Percentiles rank a stretch among this genome's conserved stretches.
phyloP scores from a whole-genome alignment of 2,113 vertebrate species.

The Anarrhichthys ocellatus region DNA sequence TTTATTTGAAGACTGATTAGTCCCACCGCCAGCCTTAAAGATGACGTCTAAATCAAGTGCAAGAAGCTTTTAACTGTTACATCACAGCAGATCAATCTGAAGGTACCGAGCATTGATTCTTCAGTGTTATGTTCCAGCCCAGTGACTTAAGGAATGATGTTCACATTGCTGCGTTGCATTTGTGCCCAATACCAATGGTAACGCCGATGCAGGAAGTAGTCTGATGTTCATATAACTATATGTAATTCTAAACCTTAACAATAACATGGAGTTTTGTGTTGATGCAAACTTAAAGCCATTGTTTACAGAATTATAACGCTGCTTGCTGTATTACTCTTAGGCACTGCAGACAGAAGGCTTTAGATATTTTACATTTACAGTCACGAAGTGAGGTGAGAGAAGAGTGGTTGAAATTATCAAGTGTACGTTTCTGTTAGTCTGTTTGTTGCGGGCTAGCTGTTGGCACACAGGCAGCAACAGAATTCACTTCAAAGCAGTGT shows the following conservation, averaged over 20 bases:
- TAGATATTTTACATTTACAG: constrained; percentile 54
- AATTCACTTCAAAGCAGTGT: constrained; percentile 46
- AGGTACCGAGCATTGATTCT: background rate
- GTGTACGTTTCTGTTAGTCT: constrained; percentile 27
- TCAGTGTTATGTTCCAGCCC: background rate
- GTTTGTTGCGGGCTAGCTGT: constrained; percentile 8
- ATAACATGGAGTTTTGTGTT: background rate
- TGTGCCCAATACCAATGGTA: background rate
- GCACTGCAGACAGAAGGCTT: constrained; percentile 31
- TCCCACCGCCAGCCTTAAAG: constrained; percentile 1
- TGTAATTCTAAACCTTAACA: background rate
- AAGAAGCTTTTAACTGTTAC: constrained; percentile 37
- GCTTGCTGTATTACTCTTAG: constrained; percentile 30
- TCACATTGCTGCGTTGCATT: background rate
- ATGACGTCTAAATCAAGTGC: constrained; percentile 31
- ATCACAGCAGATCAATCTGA: constrained; percentile 9
- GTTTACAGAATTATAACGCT: constrained; percentile 5
- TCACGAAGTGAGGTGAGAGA: constrained; percentile 4
- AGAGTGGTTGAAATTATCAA: constrained; percentile 25
- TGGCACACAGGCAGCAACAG: constrained; percentile 31
- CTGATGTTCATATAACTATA: background rate
- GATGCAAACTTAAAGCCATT: background rate
- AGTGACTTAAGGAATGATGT: background rate
- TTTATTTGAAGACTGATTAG: constrained; percentile 46
- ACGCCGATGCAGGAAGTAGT: background rate